Conservation (phyloP, 1,140 invertebrate species). For the Drosophila sturtevanti region DNA sequence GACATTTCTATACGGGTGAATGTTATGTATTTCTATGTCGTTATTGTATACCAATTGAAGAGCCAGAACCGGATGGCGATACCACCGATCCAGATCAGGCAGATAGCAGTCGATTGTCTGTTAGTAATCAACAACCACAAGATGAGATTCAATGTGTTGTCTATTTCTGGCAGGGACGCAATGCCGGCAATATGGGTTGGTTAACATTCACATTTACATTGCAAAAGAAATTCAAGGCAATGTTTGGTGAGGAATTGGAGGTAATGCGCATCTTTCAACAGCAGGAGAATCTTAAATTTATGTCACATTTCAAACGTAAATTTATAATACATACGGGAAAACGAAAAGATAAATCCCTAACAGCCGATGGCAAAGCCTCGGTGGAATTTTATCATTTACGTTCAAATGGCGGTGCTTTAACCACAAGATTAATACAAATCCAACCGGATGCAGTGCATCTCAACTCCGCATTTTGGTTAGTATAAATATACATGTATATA, state of each 20-base stretch:
- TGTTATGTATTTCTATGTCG: slow-evolving; percentile 99
- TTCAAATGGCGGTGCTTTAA: slow-evolving; percentile 97
- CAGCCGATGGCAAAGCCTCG: slow-evolving; percentile 84
- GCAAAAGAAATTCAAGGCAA: slow-evolving; percentile 98
- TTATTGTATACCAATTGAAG: slow-evolving; percentile 91
- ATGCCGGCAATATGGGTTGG: slow-evolving; percentile 99
- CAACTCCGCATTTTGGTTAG: slow-evolving; percentile 93
- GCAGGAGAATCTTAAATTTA: slow-evolving; percentile 99
- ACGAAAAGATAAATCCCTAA: slow-evolving; percentile 86
- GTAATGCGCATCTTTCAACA: slow-evolving; percentile 99
- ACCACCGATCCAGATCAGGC: slow-evolving; percentile 11
- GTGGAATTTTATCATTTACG: slow-evolving; percentile 98
- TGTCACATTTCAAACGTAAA: slow-evolving; percentile 98
- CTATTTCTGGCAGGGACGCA: slow-evolving; percentile 99
- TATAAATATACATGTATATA: not conserved
- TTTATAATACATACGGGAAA: slow-evolving; percentile 97
- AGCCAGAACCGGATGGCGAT: slow-evolving; percentile 82
- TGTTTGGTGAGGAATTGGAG: slow-evolving; percentile 97
- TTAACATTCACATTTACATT: slow-evolving; percentile 99
- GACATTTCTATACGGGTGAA: slow-evolving; percentile 96
- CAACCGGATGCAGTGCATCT: slow-evolving; percentile 90
- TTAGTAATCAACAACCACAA: slow-evolving; percentile 84
- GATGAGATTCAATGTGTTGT: slow-evolving; percentile 98
- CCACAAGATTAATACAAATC: slow-evolving; percentile 96
- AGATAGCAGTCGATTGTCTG: not conserved